Evolutionary conservation across 2,888 invertebrate genomes (phyloP), one percentile per base, ranked within the genome.

Genomic region (Noctua janthe): DNA sequence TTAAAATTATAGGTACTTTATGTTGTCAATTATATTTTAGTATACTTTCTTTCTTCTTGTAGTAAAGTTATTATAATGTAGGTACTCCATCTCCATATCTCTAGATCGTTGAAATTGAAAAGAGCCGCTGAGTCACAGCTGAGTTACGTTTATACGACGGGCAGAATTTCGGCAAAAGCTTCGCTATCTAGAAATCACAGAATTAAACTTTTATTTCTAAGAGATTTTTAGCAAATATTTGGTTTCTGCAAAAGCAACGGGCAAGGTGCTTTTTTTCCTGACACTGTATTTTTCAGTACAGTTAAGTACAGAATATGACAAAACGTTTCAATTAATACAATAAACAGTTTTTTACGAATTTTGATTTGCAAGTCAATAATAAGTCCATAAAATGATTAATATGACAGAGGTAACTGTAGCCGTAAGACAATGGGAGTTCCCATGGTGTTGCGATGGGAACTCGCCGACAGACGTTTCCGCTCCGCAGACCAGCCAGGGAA

Each of bases 391-490:
- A 56, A 72, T 51, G 76, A 76, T 79, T 73, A 70, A 39, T 76
- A 80, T 81, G 64, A 74, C 75, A 56, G 59, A 67, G 39, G 64
- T 87, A 89, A 85, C 87, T 85, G 87, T 83, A 78, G 71, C 70
- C n/a, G 43, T 10, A 23, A 72, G 70, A 89, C 90, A 90, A 88
- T 87, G 74, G 77, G 71, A 47, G 71, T 82, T 89, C 89, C 78
- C 90, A 85, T 88, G 85, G 81, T 56, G 80, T 35, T 62, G 71
- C 72, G 77, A 86, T 88, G 88, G 81, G 89, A 89, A 90, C 78
- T 77, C 71, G 54, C 73, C 62, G 81, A 62, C 82, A 84, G 81
- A 85, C 77, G 76, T 83, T 89, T 89, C 89, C 88, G 90, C 82
- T 87, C 74, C 71, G 76, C 74, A 69, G 82, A 81, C 82, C 71